Evolutionary conservation across 2,888 invertebrate genomes (phyloP).

Genomic region (Drosophila nigritarsus): DNA sequence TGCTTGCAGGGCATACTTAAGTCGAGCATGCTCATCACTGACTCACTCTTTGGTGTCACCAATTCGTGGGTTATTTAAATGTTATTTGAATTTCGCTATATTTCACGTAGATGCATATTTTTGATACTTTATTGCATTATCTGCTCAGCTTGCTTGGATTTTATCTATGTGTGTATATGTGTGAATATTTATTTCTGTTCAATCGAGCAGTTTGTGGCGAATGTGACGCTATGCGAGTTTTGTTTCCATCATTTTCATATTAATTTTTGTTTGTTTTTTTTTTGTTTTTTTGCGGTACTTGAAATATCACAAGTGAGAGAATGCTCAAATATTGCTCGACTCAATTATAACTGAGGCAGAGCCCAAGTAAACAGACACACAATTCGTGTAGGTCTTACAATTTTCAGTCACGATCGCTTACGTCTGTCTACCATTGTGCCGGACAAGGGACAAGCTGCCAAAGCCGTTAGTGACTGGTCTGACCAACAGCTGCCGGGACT

Average conservation of each 20-base stretch:
- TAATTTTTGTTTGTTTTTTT: conserved; percentile 1
- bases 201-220: conserved; percentile 16
- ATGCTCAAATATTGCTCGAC: conserved; percentile 17
- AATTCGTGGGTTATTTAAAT: conserved; percentile 6
- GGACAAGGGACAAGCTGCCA: background rate
- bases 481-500: background rate
- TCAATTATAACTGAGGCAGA: conserved; percentile 33
- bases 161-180: background rate
- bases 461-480: background rate
- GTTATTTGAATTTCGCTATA: conserved; percentile 18
- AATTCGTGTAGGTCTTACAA: conserved; percentile 67
- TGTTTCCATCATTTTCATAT: conserved; percentile 6
- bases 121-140: conserved; percentile 2
- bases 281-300: conserved; percentile 18
- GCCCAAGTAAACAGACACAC: conserved; percentile 51
- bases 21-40: background rate
- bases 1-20: background rate
- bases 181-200: conserved; percentile 10
- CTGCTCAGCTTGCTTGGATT: conserved; percentile 10
- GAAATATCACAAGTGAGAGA: conserved; percentile 18
- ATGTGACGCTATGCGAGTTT: conserved; percentile 17
- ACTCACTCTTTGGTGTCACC: background rate
- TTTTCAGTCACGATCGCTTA: conserved; percentile 70
- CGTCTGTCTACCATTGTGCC: background rate
- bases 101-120: conserved; percentile 1